Base-by-base conservation (phyloP, 2,113 vertebrate species). In the Sander lucioperca region DNA sequence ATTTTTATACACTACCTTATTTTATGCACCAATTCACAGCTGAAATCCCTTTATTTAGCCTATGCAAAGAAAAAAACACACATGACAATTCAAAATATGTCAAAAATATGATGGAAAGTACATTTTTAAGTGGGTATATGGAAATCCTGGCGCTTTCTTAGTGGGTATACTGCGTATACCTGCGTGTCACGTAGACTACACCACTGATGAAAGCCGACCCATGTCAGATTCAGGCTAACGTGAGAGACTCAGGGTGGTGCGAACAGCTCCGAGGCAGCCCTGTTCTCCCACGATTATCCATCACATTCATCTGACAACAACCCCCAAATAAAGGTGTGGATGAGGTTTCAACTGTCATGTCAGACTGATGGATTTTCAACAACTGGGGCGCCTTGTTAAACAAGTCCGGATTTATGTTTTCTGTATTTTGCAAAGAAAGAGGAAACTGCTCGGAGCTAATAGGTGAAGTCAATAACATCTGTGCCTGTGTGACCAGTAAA, bases 311-410 rank as follows among this genome's bases (percentile, higher is more conserved):
- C 54, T 54, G 68, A 72, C 72, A 80, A 18, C 77, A 53, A 25
- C 19, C 30, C 10, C 47, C 51, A 53, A 43, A 33, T 51, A 3
- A 27, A 43, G 39, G 3, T 45, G 6, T 7, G 63, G 76, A 74
- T 0, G 56, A 56, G 59, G 21, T 14, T 67, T 71, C 23, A 47
- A 33, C 30, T 21, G 66, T 25, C 23, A 27, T n/a, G 27, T 70
- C 21, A 21, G 16, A 56, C 18, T 69, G 61, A 85, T 56, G 56
- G 63, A 84, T 85, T 73, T 74, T 61, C 69, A 85, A 57, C 67
- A 72, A 61, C 9, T 43, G 13, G 23, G 58, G 57, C 67, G 9
- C 27, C 53, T 36, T 36, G 36, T 74, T 67, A 84, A 86, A 84
- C 61, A 67, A 67, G 33, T 69, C 19, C 23, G 30, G 69, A 83